phyloP scores from a whole-genome alignment of 2,797 vertebrate genomes.

The Helicolenus hilgendorfi region DNA sequence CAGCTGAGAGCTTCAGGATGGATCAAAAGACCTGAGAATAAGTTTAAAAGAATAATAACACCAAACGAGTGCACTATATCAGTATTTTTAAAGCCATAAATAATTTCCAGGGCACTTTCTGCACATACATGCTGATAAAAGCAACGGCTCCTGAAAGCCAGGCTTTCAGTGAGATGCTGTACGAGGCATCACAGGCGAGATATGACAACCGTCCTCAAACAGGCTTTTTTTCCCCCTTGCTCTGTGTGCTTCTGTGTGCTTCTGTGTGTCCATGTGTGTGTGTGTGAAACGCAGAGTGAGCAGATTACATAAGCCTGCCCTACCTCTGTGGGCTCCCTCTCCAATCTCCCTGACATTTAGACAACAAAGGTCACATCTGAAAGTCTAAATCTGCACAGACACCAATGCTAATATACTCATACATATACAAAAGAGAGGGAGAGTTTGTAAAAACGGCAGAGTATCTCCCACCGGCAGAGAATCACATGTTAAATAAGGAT shows the following conservation, averaged over 20 bases:
- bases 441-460: slow-evolving; percentile 51
- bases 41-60: slow-evolving; percentile 80
- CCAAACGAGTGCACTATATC: slow-evolving; percentile 72
- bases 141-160: slow-evolving; percentile 74
- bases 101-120: slow-evolving; percentile 84
- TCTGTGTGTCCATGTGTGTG: slow-evolving; percentile 26
- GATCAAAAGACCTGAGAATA: slow-evolving; percentile 72
- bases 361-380: slow-evolving; percentile 93
- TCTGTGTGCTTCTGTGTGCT: not conserved
- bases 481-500: slow-evolving; percentile 32
- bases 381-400: slow-evolving; percentile 90
- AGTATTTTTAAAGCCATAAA: slow-evolving; percentile 88
- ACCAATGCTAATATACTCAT: slow-evolving; percentile 88
- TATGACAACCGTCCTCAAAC: slow-evolving; percentile 84
- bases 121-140: slow-evolving; percentile 86
- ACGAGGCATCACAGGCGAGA: slow-evolving; percentile 72
- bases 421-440: slow-evolving; percentile 77
- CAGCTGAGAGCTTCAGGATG: slow-evolving; percentile 58
- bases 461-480: slow-evolving; percentile 51
- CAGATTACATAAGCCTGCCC: slow-evolving; percentile 87
- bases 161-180: slow-evolving; percentile 75
- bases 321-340: slow-evolving; percentile 86
- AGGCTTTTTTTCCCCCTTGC: slow-evolving; percentile 33
- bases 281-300: slow-evolving; percentile 71
- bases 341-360: slow-evolving; percentile 91